phyloP scores from a whole-genome alignment of 2,888 invertebrate species.

The Beris chalybata region DNA sequence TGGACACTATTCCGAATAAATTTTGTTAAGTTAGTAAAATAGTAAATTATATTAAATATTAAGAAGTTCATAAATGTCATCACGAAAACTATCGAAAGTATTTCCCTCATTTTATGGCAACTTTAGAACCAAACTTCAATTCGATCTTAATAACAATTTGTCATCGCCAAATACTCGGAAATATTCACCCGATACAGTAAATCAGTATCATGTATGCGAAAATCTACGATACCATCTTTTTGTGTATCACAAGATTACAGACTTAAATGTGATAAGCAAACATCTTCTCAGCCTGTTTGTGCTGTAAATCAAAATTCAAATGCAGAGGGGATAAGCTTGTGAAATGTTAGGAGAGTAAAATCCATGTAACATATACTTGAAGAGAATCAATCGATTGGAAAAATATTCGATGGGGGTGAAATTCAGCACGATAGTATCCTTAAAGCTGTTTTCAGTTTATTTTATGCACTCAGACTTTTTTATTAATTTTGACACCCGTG shows the following conservation, averaged over 20 bases:
- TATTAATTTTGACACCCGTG: slow-evolving; percentile 30
- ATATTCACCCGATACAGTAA: too few species aligned
- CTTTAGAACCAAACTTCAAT: too few species aligned
- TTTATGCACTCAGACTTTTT: slow-evolving; percentile 19
- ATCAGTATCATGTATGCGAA: too few species aligned
- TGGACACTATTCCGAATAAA: too few species aligned
- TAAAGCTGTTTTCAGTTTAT: slow-evolving; percentile 11
- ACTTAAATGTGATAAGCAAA: slow-evolving; percentile 30
- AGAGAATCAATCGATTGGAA: slow-evolving; percentile 4
- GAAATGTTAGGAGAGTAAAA: slow-evolving; percentile 11
- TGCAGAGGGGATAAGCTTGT: slow-evolving; percentile 26
- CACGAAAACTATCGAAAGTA: too few species aligned
- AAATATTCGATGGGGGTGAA: slow-evolving; percentile 3
- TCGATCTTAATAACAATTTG: too few species aligned
- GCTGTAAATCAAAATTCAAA: slow-evolving; percentile 29
- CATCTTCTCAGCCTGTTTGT: slow-evolving; percentile 27
- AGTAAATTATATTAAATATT: too few species aligned
- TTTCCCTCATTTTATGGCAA: too few species aligned
- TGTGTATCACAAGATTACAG: slow-evolving; percentile 27
- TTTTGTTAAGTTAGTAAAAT: too few species aligned
- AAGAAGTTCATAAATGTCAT: too few species aligned
- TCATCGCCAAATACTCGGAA: too few species aligned
- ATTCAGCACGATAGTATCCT: slow-evolving; percentile 20
- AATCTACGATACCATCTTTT: too few species aligned
- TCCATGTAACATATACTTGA: slow-evolving; percentile 8